These are phyloP conservation scores for Brienomyrus longianalis DNA, from an alignment of 2,113 vertebrate species.

Conservation along the genomic window DNA sequence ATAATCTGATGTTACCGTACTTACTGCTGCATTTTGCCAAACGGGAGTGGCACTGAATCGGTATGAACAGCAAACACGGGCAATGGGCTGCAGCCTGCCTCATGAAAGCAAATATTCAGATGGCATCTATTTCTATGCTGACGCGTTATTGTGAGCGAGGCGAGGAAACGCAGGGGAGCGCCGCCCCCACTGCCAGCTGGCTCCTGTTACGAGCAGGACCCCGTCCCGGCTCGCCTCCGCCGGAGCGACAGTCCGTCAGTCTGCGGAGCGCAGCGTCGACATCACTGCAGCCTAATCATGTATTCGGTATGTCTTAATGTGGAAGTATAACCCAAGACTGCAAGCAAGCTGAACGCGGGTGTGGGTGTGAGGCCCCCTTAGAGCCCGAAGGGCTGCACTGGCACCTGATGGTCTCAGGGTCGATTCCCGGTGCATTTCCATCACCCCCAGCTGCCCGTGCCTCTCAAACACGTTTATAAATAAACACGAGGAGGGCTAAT, in stretches of 20 bases:
- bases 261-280: not conserved
- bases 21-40: not conserved
- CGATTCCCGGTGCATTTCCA: not conserved
- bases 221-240: too few species aligned
- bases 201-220: too few species aligned
- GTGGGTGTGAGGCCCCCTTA: not conserved
- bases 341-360: not conserved
- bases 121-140: not conserved
- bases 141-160: not conserved
- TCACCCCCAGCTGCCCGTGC: not conserved
- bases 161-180: not conserved
- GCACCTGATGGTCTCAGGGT: not conserved
- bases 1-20: not conserved
- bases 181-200: not conserved
- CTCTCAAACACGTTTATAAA: not conserved
- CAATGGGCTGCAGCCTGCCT: not conserved
- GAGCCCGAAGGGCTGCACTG: not conserved
- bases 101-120: not conserved
- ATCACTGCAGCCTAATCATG: not conserved
- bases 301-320: not conserved
- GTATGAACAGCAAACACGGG: not conserved
- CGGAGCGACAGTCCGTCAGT: not conserved
- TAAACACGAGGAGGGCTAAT: not conserved
- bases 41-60: constrained; percentile 12
- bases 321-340: not conserved